Evolutionary conservation across 2,888 invertebrate species (phyloP), one percentile per base, ranked within the genome.

Genomic region (Mamestra brassicae): DNA sequence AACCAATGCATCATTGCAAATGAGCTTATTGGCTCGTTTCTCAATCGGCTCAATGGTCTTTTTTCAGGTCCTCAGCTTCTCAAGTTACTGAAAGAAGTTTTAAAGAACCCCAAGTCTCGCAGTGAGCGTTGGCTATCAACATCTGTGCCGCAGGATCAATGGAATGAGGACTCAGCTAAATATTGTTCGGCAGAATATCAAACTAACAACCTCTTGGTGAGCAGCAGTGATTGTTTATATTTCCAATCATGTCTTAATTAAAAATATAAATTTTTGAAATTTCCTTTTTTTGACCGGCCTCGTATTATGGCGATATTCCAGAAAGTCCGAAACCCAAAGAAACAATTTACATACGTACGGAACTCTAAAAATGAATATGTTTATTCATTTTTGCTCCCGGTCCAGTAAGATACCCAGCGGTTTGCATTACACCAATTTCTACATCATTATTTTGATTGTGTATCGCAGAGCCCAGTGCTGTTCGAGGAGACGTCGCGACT

Each of bases 111-210:
- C 0, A 98, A 97, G 87, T 92, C 94, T 0, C 97, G 99, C 38
- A 97, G 98, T 3, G 86, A 95, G 0, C 97, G 97, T 74, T 99
- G 99, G 99, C 92, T 99, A 4, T 98, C 98, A 71, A 97, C 98
- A 0, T 99, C 99, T 3, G 97, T 98, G 4, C 98, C 98, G 2
- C 0, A 87, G 78, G 92, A 97, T 0, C 72, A 74, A 52, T 91
- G 91, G 91, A 72, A 84, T 6, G 83, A 89, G 36, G 77, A 81
- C 0, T 11, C 60, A 3, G 88, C 89, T 0, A 94, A 97, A 83
- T 93, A 96, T 17, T 97, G 97, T 2, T 84, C 82, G 3, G 80
- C 86, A 4, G 83, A 81, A 47, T 78, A 84, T 38, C 75, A 81
- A 45, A 83, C 82, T 4, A 84, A 84, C 17, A 85, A 85, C 72